Conservation (phyloP, 2,797 vertebrate genomes). For the Melanotaenia boesemani region DNA sequence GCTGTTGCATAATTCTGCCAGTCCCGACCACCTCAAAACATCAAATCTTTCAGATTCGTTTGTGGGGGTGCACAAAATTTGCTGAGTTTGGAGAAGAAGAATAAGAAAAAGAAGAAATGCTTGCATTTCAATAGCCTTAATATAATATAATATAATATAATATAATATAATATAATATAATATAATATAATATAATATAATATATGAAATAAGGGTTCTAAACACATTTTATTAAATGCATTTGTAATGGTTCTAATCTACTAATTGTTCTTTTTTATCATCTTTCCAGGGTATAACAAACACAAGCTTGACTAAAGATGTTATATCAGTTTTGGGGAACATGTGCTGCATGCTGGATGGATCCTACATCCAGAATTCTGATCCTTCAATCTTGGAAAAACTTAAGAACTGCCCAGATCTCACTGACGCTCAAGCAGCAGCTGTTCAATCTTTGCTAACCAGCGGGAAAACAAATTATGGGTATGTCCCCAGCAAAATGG, state of each 20-base stretch:
- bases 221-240: no score
- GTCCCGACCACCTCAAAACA: no score
- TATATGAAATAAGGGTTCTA: no score
- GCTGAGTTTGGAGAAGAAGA: no score
- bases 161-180: no score
- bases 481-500: constrained; percentile 49
- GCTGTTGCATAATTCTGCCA: no score
- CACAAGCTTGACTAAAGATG: constrained; percentile 57
- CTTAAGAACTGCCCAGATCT: constrained; percentile 74
- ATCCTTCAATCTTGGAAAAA: constrained; percentile 75
- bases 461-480: constrained; percentile 66
- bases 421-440: constrained; percentile 33
- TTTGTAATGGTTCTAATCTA: background rate
- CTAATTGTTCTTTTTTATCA: background rate
- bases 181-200: no score
- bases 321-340: constrained; percentile 76
- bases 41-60: no score
- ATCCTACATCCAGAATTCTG: constrained; percentile 73
- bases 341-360: constrained; percentile 77
- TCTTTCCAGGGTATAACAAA: constrained; percentile 70
- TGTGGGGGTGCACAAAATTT: no score
- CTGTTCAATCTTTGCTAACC: constrained; percentile 56
- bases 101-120: no score
- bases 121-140: no score
- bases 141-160: no score